phyloP scores from a whole-genome alignment of 2,888 invertebrate species.

The Leptopilina syphax region DNA sequence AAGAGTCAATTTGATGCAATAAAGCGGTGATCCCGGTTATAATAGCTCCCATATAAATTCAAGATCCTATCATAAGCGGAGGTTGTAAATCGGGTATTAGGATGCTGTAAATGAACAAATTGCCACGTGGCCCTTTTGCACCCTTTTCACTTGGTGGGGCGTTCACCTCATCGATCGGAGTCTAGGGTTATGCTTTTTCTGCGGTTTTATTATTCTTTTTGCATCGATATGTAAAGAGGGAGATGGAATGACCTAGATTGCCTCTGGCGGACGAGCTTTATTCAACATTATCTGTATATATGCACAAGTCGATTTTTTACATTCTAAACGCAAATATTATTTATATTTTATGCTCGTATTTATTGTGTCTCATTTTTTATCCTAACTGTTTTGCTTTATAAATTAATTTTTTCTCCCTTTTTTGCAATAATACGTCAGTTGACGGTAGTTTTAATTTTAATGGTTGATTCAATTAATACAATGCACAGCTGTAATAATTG shows the following conservation, averaged over 20 bases:
- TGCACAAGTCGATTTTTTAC: conserved; percentile 9
- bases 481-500: too few species aligned
- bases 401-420: too few species aligned
- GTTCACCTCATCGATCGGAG: conserved; percentile 62
- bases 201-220: conserved; percentile 49
- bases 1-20: neutral
- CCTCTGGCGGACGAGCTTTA: conserved; percentile 56
- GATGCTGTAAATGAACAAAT: conserved; percentile 44
- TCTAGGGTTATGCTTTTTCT: conserved; percentile 39
- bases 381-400: too few species aligned
- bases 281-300: conserved; percentile 28
- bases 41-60: neutral
- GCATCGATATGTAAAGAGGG: conserved; percentile 49
- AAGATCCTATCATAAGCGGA: conserved; percentile 20
- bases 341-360: conserved; percentile 25
- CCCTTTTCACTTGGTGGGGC: conserved; percentile 48
- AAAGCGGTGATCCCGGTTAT: neutral
- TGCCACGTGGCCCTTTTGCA: conserved; percentile 52
- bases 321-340: conserved; percentile 29
- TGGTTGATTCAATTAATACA: too few species aligned
- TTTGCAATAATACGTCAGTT: too few species aligned
- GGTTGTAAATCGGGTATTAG: conserved; percentile 28
- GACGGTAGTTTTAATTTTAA: too few species aligned
- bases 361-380: too few species aligned
- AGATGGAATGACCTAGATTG: conserved; percentile 58